Conservation (phyloP, 2,888 invertebrate genomes). For the Polyommatus icarus region DNA sequence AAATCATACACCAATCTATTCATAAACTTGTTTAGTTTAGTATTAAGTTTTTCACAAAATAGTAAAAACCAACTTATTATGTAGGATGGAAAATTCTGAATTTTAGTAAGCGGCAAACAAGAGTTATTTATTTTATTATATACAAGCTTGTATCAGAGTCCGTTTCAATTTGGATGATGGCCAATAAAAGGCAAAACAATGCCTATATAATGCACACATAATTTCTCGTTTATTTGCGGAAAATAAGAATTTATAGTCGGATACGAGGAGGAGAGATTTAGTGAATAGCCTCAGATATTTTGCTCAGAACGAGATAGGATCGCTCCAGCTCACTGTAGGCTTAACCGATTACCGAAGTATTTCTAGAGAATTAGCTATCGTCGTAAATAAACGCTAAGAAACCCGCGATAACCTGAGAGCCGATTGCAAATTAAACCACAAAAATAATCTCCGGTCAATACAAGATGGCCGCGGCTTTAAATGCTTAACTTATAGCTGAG, state of each 20-base stretch:
- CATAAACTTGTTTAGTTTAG: no score
- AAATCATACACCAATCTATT: no score
- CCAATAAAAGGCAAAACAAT: constrained; percentile 43
- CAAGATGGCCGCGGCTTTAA: constrained; percentile 55
- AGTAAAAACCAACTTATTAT: not conserved
- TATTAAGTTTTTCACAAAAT: no score
- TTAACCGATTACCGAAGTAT: constrained; percentile 25
- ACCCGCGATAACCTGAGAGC: constrained; percentile 55
- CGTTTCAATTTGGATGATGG: constrained; percentile 39
- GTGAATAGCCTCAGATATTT: constrained; percentile 23
- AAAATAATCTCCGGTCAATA: constrained; percentile 66
- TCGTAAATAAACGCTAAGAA: constrained; percentile 42
- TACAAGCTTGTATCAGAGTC: constrained; percentile 33
- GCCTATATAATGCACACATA: constrained; percentile 36
- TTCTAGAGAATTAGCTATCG: constrained; percentile 17
- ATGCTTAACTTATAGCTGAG: constrained; percentile 51
- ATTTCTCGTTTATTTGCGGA: constrained; percentile 33
- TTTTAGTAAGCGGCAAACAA: not conserved
- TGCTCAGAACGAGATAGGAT: constrained; percentile 19
- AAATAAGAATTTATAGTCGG: constrained; percentile 28
- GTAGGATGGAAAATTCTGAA: not conserved
- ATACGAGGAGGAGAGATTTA: constrained; percentile 22
- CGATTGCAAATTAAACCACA: constrained; percentile 68
- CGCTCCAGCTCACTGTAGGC: constrained; percentile 4
- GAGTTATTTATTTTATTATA: constrained; percentile 16